Percentiles rank a stretch among this genome's conserved stretches.
These are phyloP conservation scores for Eriosoma lanigerum DNA, from an alignment of 1,140 invertebrate genomes.

Conservation along the genomic window DNA sequence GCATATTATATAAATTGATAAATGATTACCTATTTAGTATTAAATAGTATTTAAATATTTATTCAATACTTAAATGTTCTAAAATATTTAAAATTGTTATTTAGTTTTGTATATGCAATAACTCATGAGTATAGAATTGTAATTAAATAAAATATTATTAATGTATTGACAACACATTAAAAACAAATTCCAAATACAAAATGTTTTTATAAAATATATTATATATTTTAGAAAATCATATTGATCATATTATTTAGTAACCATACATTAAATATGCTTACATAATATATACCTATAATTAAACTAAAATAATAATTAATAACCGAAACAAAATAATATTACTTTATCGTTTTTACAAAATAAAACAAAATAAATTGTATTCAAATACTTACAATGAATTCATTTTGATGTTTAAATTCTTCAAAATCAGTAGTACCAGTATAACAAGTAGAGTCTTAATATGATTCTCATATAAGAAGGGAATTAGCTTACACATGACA, in stretches of 20 bases:
- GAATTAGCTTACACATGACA: background rate
- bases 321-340: constrained; percentile 32
- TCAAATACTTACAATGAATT: constrained; percentile 1
- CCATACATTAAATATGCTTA: background rate
- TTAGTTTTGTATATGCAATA: no score
- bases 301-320: constrained; percentile 19
- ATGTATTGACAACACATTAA: no score
- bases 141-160: no score
- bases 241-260: constrained; percentile 8
- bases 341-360: constrained; percentile 41
- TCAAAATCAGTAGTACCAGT: background rate
- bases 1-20: no score
- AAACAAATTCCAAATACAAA: background rate
- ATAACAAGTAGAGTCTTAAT: background rate
- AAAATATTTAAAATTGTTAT: no score
- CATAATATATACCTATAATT: background rate
- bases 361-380: constrained; percentile 14
- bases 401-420: background rate
- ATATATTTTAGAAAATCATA: constrained; percentile 10
- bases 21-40: no score
- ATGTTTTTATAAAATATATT: background rate
- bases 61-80: no score
- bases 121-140: no score
- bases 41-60: no score
- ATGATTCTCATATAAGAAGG: background rate